Conservation (phyloP, 2,113 vertebrate species). For the Chionodraco myersi region DNA sequence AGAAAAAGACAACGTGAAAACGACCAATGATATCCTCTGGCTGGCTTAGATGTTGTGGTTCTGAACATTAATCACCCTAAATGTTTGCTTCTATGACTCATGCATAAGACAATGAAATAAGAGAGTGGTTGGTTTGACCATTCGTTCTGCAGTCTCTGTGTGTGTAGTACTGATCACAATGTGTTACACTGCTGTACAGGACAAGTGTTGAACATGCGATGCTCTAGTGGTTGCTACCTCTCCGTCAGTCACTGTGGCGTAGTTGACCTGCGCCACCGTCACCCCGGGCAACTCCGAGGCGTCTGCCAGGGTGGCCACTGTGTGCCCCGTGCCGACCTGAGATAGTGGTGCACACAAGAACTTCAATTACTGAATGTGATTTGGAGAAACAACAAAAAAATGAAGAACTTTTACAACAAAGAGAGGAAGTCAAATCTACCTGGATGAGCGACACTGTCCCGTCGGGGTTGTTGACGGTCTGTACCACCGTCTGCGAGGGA, state of each 20-base stretch:
- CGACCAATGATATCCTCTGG: not conserved
- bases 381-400: not conserved
- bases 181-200: not conserved
- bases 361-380: not conserved
- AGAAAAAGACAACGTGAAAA: not conserved
- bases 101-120: too few relatives aligned
- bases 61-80: slow-evolving; percentile 18
- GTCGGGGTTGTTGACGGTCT: slow-evolving; percentile 98
- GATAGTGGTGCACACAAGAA: not conserved
- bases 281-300: slow-evolving; percentile 96
- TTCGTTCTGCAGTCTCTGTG: too few relatives aligned
- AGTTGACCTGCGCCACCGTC: slow-evolving; percentile 97
- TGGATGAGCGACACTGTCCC: slow-evolving; percentile 99
- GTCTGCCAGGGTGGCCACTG: slow-evolving; percentile 96
- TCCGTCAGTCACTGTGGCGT: slow-evolving; percentile 93
- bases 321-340: slow-evolving; percentile 96
- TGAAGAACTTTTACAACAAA: too few relatives aligned
- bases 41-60: slow-evolving; percentile 12
- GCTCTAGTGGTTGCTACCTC: slow-evolving; percentile 85
- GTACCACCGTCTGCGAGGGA: slow-evolving; percentile 96
- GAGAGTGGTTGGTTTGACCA: too few relatives aligned
- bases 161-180: not conserved
- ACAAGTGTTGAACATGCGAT: too few relatives aligned
- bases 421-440: slow-evolving; percentile 71
- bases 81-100: not conserved